Percentiles rank a stretch among this genome's conserved stretches.
phyloP scores from a whole-genome alignment of 35 echinoderm and acorn worm genomes.

The Diadema setosum region DNA sequence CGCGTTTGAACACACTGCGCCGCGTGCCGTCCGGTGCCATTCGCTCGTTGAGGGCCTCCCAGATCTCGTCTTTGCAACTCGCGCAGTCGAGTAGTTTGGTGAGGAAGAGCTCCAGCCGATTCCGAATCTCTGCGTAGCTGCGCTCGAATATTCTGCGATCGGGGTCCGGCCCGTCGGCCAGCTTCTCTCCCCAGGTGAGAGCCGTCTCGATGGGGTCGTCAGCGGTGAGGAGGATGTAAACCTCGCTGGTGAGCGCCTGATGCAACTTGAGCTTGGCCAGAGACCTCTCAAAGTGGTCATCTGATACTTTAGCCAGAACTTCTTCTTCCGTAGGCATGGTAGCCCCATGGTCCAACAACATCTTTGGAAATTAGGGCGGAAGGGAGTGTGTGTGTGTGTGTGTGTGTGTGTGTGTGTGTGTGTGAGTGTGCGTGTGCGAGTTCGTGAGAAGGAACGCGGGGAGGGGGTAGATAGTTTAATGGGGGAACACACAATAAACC shows the following conservation, averaged over 20 bases:
- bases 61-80: conserved; percentile 18
- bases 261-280: conserved; percentile 8
- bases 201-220: conserved; percentile 24
- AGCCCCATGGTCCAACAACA: conserved; percentile 17
- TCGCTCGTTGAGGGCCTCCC: conserved; percentile 8
- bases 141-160: not conserved
- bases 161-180: not conserved
- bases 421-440: too few relatives aligned
- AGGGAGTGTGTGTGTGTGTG: not conserved
- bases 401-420: too few relatives aligned
- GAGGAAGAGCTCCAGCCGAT: not conserved
- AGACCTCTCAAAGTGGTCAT: not conserved
- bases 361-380: not conserved
- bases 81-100: conserved; percentile 7
- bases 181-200: not conserved
- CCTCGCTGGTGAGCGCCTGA: conserved; percentile 10
- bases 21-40: not conserved
- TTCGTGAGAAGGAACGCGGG: too few relatives aligned
- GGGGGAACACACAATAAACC: too few relatives aligned
- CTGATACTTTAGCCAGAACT: not conserved
- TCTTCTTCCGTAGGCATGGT: conserved; percentile 13
- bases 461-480: too few relatives aligned
- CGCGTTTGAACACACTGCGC: not conserved
- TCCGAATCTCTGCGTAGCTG: not conserved
- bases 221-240: conserved; percentile 27